phyloP scores from a whole-genome alignment of 2,113 vertebrate genomes.

The Setophaga kirtlandii region DNA sequence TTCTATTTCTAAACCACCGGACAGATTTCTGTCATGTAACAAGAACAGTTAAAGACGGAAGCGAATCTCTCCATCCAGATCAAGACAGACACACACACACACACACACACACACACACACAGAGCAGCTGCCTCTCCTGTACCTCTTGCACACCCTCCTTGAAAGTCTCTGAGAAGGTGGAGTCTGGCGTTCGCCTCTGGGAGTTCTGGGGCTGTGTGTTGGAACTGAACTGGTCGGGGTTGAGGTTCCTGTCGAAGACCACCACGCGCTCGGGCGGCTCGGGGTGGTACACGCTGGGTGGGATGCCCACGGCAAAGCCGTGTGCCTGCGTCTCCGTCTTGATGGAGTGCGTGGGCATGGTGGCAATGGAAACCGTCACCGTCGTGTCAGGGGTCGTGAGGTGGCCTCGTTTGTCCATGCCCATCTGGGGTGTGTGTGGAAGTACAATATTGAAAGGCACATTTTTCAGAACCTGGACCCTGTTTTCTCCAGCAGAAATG shows the following conservation, averaged over 20 bases:
- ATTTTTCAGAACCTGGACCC: slow-evolving; percentile 92
- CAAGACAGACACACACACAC: not conserved
- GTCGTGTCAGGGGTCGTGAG: slow-evolving; percentile 92
- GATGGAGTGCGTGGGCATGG: slow-evolving; percentile 88
- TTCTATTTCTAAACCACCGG: slow-evolving; percentile 60
- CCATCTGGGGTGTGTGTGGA: slow-evolving; percentile 81
- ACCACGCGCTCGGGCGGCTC: slow-evolving; percentile 81
- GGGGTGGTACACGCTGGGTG: slow-evolving; percentile 76
- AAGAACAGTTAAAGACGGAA: slow-evolving; percentile 4
- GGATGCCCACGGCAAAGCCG: slow-evolving; percentile 87
- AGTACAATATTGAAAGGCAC: slow-evolving; percentile 92
- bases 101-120: not conserved
- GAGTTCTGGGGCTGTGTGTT: slow-evolving; percentile 76
- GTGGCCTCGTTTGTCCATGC: slow-evolving; percentile 86
- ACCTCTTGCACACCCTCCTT: slow-evolving; percentile 95
- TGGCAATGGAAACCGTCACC: slow-evolving; percentile 90
- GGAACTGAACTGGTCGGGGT: slow-evolving; percentile 86
- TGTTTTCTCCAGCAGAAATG: slow-evolving; percentile 81
- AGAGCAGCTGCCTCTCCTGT: not conserved
- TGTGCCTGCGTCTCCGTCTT: slow-evolving; percentile 89
- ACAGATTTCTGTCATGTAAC: slow-evolving; percentile 55
- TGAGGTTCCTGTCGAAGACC: slow-evolving; percentile 86
- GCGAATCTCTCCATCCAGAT: not conserved
- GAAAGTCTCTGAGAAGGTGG: slow-evolving; percentile 93
- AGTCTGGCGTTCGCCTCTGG: slow-evolving; percentile 92